Base-by-base conservation (phyloP, 2,888 invertebrate species). In the Volucella bombylans region DNA sequence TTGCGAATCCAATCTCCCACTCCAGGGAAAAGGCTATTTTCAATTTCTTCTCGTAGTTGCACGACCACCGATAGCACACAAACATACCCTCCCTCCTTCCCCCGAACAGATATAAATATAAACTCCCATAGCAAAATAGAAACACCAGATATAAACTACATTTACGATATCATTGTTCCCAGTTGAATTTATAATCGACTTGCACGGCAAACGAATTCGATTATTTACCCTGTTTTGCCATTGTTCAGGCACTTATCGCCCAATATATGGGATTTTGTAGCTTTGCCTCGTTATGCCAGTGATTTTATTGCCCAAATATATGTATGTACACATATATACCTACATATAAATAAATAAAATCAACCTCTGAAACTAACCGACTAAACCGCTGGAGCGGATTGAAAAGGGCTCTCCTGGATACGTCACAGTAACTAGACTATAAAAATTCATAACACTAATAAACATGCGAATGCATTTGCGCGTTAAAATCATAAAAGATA, bases 121-220 rank as follows among this genome's bases (percentile, higher is more conserved):
- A 67, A 67, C 57, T 76, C 50, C 68, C 39, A 64, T 54, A 54
- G 41, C 23, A 45, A 54, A 59, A 61, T 41, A 74, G 73, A 64
- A 81, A 81, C 31, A 31, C 62, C 31, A 54, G n/a, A 12, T 14
- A 82, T 72, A 69, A 83, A 79, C 79, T 73, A 73, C 79, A 79
- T 83, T 79, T 18, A 74, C 57, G 74, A 59, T 74, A 69, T 74
- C 79, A 83, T 79, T 83, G 82, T 83, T 79, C 65, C 69, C 64
- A 8, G 38, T 41, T 57, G 79, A 79, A 83, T 69, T 83, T 69
- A 74, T 79, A 67, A 69, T 74, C 18, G 59, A 64, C 62, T 78
- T 67, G 52, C 72, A 54, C 38, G 43, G 18, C 38, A 62, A 74
- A 55, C 54, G 47, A 61, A 68, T 73, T 68, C 82, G 62, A 78